Evolutionary conservation across 2,888 invertebrate genomes (phyloP).

Genomic region (Drosophila algonquin): DNA sequence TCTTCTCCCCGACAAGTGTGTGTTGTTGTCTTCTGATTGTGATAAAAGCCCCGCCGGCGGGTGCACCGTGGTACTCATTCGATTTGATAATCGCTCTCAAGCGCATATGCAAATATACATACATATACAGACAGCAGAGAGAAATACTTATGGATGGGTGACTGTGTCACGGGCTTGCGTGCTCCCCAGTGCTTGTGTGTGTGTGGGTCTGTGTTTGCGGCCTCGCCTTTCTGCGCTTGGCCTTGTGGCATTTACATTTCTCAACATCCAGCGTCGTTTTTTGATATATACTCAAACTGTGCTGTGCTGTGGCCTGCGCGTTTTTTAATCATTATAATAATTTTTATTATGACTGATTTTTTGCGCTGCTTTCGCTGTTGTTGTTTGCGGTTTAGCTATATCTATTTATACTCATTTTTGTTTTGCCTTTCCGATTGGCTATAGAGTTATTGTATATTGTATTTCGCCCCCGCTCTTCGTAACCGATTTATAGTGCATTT

Average conservation of each 20-base stretch:
- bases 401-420: constrained; percentile 58
- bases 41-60: constrained; percentile 10
- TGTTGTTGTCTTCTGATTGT: constrained; percentile 5
- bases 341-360: constrained; percentile 67
- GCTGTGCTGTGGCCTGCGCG: constrained; percentile 38
- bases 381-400: constrained; percentile 53
- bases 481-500: constrained; percentile 56
- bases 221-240: constrained; percentile 79
- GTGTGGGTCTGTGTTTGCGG: constrained; percentile 53
- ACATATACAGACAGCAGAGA: constrained; percentile 11
- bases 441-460: constrained; percentile 15
- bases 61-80: constrained; percentile 30
- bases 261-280: constrained; percentile 60
- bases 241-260: constrained; percentile 79
- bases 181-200: constrained; percentile 37
- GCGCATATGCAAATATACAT: constrained; percentile 37
- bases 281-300: constrained; percentile 19
- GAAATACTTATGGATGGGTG: constrained; percentile 28
- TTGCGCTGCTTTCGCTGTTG: constrained; percentile 51
- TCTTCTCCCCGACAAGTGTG: not conserved
- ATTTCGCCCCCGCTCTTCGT: constrained; percentile 35
- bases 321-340: constrained; percentile 75
- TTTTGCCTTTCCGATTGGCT: constrained; percentile 34
- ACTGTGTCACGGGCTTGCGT: constrained; percentile 74
- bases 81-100: constrained; percentile 30